Evolutionary conservation across 2,888 invertebrate genomes (phyloP).

Genomic region (Clivina fossor): DNA sequence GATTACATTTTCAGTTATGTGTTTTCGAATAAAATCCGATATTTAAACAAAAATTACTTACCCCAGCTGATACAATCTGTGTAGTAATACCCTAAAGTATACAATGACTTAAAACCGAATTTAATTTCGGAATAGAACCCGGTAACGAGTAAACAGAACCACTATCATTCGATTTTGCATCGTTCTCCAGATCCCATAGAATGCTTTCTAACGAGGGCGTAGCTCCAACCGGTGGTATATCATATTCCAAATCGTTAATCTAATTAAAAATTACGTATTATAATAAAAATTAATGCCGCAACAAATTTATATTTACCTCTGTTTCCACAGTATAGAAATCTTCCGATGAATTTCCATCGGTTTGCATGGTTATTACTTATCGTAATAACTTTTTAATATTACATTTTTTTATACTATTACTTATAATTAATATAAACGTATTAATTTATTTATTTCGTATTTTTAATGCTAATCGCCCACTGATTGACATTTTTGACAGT

Average conservation of each 20-base stretch:
- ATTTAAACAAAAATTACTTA: conserved; percentile 50
- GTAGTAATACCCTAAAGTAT: conserved; percentile 86
- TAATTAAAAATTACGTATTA: conserved; percentile 49
- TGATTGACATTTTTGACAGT: no score
- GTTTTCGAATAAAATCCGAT: conserved; percentile 13
- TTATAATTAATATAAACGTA: no score
- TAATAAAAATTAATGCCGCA: background rate
- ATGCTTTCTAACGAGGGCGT: conserved; percentile 81
- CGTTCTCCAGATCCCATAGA: conserved; percentile 71
- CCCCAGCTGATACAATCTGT: conserved; percentile 83
- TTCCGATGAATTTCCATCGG: conserved; percentile 30
- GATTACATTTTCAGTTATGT: no score
- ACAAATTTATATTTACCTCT: conserved; percentile 18
- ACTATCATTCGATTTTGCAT: conserved; percentile 61
- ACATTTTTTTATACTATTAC: no score
- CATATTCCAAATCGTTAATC: conserved; percentile 81
- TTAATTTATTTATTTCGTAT: no score
- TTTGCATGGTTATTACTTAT: conserved; percentile 15
- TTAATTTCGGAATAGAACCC: conserved; percentile 55
- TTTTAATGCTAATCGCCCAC: no score
- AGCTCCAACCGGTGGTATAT: conserved; percentile 73
- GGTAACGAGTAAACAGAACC: conserved; percentile 58
- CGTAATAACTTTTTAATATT: conserved; percentile 2
- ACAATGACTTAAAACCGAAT: conserved; percentile 74
- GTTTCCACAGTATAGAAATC: conserved; percentile 25